Percentiles rank a stretch among this genome's conserved stretches.
Conservation (phyloP, 1,140 invertebrate genomes). For the Aphaenogaster rudis region DNA sequence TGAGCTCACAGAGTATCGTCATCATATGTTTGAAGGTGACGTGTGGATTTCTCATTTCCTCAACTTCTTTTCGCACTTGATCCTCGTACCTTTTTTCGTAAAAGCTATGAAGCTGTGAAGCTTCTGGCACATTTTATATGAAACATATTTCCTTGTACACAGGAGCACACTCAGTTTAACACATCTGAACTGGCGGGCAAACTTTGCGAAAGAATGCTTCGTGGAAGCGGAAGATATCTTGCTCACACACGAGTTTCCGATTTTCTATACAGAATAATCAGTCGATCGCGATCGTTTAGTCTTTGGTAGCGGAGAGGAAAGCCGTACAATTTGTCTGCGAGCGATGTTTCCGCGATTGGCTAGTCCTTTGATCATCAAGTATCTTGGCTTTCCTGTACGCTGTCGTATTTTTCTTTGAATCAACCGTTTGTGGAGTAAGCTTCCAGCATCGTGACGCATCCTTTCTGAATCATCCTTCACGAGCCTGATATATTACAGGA, state of each 20-base stretch:
- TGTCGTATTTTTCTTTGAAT: conserved; percentile 32
- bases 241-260: not conserved
- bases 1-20: not conserved
- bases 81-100: not conserved
- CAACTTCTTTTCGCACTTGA: not conserved
- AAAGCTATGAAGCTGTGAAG: not conserved
- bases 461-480: conserved; percentile 6
- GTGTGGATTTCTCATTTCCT: not conserved
- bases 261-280: conserved; percentile 35
- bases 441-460: not conserved
- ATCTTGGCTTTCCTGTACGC: conserved; percentile 8
- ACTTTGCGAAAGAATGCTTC: not conserved
- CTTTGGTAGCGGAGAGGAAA: conserved; percentile 20
- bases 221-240: not conserved
- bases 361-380: conserved; percentile 52
- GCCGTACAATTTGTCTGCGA: conserved; percentile 36
- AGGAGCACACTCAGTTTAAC: not conserved
- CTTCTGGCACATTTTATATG: not conserved
- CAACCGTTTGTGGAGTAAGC: conserved; percentile 12
- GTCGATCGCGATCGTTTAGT: conserved; percentile 41
- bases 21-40: not conserved
- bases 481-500: conserved; percentile 2
- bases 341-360: conserved; percentile 21
- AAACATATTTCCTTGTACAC: not conserved
- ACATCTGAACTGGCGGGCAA: not conserved